Base-by-base conservation (phyloP, 2,888 invertebrate genomes). In the Phoenoteleia sp. region DNA sequence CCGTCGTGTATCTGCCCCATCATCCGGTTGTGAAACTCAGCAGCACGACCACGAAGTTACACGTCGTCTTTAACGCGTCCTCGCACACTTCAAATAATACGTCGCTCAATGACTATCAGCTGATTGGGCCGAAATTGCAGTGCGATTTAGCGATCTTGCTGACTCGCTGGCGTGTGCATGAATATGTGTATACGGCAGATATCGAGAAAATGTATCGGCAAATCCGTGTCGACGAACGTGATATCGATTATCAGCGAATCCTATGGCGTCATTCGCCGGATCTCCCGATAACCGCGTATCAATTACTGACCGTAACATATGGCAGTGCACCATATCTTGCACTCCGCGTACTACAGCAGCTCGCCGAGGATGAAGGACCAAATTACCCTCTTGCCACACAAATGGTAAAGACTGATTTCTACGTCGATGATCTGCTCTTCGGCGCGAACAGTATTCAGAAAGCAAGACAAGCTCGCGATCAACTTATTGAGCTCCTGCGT, bases 171-270 rank as follows among this genome's bases (percentile, higher is more conserved):
- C 60, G 60, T 21, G 15, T 19, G 15, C 29, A 60, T 19, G 15
- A 21, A 17, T 60, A 36, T 19, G 39, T 36, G 21, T 60, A 36
- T n/a, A 29, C 9, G 3, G 42, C 17, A 42, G 42, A 42, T 9
- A 42, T 42, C 42, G 42, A 42, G 9, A 42, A 42, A 9, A 42
- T 42, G 42, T 42, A 42, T 7, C 27, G 47, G 7, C 19, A 64
- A 27, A 47, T 64, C 4, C 17, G 21, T 4, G 25, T 64, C 13
- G 64, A 49, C 21, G 15, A 64, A 17, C 64, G 47, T 13, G 47
- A 64, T 23, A 15, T 33, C 7, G 29, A 64, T 17, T 64, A 64
- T 64, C 64, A 64, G 21, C 45, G 64, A n/a, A 64, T 49, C 15
- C 17, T 47, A 11, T 64, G 49, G 64, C 64, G 47, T 7, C 15